Percentiles rank a stretch among this genome's conserved stretches.
phyloP scores from a whole-genome alignment of 1,140 invertebrate genomes.

The Drosophila truncata region DNA sequence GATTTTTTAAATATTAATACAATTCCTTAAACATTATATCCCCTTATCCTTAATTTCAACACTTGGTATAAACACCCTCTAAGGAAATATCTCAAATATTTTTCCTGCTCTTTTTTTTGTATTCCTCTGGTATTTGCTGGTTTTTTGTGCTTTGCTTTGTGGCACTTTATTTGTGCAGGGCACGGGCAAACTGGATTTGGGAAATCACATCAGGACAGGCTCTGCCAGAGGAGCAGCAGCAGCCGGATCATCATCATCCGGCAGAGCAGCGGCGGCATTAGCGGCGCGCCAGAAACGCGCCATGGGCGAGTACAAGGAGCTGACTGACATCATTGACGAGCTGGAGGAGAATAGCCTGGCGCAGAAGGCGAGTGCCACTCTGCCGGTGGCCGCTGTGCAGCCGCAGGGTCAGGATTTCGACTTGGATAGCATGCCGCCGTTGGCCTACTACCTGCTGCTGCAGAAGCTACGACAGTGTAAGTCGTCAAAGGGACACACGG shows the following conservation, averaged over 20 bases:
- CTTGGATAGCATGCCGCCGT: conserved; percentile 79
- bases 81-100: conserved; percentile 76
- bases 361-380: conserved; percentile 53
- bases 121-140: conserved; percentile 5
- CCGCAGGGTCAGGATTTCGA: conserved; percentile 71
- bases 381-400: conserved; percentile 25
- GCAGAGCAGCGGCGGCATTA: conserved; percentile 22
- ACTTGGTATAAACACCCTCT: conserved; percentile 27
- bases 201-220: conserved; percentile 70
- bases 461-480: conserved; percentile 78
- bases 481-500: conserved; percentile 33
- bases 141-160: conserved; percentile 49
- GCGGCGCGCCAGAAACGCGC: conserved; percentile 68
- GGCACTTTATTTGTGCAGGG: conserved; percentile 74
- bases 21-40: background rate
- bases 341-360: conserved; percentile 73
- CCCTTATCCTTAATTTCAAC: background rate
- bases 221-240: conserved; percentile 28
- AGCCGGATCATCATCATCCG: conserved; percentile 24
- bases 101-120: conserved; percentile 36
- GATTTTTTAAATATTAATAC: background rate
- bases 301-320: conserved; percentile 78
- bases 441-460: conserved; percentile 76
- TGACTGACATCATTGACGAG: conserved; percentile 79
- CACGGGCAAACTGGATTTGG: conserved; percentile 78